Evolutionary conservation across 2,797 vertebrate genomes (phyloP).

Genomic region (Enteromius afrohamiltoni): DNA sequence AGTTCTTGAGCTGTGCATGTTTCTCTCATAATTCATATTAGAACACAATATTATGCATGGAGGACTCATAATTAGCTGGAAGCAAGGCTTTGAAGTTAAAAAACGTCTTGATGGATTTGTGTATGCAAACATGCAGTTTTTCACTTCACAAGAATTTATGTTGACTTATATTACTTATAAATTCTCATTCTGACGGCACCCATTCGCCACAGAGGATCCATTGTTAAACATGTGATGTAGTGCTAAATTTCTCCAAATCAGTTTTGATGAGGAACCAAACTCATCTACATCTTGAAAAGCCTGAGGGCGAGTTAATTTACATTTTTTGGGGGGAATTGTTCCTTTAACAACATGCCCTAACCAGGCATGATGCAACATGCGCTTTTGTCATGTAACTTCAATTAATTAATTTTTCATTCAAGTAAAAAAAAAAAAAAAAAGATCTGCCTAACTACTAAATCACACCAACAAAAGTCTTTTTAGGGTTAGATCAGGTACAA

Average conservation of each 20-base stretch:
- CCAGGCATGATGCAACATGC: slow-evolving; percentile 15
- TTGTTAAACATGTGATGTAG: background rate
- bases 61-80: background rate
- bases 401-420: background rate
- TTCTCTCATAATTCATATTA: background rate
- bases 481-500: background rate
- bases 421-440: background rate
- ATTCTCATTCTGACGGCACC: background rate
- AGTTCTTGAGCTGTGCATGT: background rate
- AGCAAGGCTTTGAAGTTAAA: background rate
- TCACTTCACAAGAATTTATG: background rate
- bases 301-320: background rate
- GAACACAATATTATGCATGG: background rate
- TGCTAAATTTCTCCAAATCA: background rate
- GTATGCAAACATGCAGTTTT: background rate
- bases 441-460: background rate
- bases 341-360: background rate
- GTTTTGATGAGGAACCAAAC: background rate
- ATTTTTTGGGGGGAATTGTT: background rate
- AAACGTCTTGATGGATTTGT: background rate
- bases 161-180: background rate
- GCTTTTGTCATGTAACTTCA: background rate
- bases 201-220: background rate
- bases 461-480: background rate
- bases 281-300: background rate